Evolutionary conservation across 2,888 invertebrate genomes (phyloP), one percentile per base, ranked within the genome.

Genomic region (Sericinus montela): DNA sequence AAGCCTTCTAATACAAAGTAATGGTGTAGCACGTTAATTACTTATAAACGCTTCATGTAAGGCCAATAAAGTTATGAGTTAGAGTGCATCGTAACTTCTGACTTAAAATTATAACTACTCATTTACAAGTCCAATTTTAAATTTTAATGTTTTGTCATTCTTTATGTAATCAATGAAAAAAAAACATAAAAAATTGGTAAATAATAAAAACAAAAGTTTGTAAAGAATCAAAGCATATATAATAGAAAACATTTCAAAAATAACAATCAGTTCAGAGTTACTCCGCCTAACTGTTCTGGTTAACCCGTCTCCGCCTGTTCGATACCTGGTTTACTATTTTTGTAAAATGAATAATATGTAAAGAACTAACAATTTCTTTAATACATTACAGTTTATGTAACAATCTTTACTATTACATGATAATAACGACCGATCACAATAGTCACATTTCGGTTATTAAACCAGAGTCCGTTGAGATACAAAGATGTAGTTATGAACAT

Each of bases 251-350:
- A 72, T 63, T 67, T 71, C 61, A 70, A 67, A 79, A 80, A 80
- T 80, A 77, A 62, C 58, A 52, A 67, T 51, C 67, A 60, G 73
- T 75, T n/a, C 19, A 3, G 19, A 60, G 80, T 81, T 80, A 78
- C 67, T 62, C 63, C 52, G 61, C 65, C 70, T 76, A 79, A 81
- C 73, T 75, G 77, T 67, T 78, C 75, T 76, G 72, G 79, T 80
- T 83, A 77, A 62, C 69, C 61, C 66, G 47, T 61, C 60, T 52
- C 72, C 65, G 68, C 63, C 63, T 65, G 65, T 62, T 61, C 57
- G 67, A 67, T 73, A 67, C 67, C 53, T 67, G 62, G 50, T 55
- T 61, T 59, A 58, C 50, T 60, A 13, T 32, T 32, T 32, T 32
- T 11, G 5, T 3, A 7, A 32, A 10, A 4, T 11, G 7, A n/a